Base-by-base conservation (phyloP, 2,797 vertebrate genomes). In the Oreonectes daqikongensis region DNA sequence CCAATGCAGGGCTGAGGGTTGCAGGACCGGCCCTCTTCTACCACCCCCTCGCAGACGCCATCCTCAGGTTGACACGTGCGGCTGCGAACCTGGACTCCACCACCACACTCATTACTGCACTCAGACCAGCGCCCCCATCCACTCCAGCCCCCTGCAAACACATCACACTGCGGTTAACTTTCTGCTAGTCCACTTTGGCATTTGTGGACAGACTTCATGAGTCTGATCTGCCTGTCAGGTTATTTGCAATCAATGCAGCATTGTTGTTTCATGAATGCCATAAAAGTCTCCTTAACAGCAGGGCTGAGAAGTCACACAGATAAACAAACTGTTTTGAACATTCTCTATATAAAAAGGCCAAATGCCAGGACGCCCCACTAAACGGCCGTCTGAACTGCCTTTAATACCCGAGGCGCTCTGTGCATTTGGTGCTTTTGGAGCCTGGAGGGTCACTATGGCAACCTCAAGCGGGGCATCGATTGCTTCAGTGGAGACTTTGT, bases 31-130 rank as follows among this genome's bases (percentile, higher is more conserved):
- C 96, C 97, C 85, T 99, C 98, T 81, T 99, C 97, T 44, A 98
- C 92, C 26, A 97, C 96, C 46, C 98, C 98, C 82, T 95, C 93
- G 66, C 98, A 99, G 76, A 92, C 88, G 3, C 86, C 89, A 2
- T 95, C 87, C 0, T 95, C 95, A 0, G 96, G 94, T 81, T 95
- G 94, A 83, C 97, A 99, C 66, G 87, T 85, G 30, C 98, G 92
- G 80, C 94, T 96, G 77, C 97, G 95, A 35, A 96, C 94, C 91
- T 99, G 98, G 72, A 97, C 93, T 86, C 98, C 97, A 3, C 95
- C 96, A 0, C 96, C 96, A 17, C 98, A 99, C 86, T 98, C 96
- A 86, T 94, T 94, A 87, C 96, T 99, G 90, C 98, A 98, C 59
- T 95, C 96, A 0, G 96, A 95, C 97, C 98, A 99, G 79, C 94